Conservation (phyloP, 2,797 vertebrate species). For the Sebastes cheni region DNA sequence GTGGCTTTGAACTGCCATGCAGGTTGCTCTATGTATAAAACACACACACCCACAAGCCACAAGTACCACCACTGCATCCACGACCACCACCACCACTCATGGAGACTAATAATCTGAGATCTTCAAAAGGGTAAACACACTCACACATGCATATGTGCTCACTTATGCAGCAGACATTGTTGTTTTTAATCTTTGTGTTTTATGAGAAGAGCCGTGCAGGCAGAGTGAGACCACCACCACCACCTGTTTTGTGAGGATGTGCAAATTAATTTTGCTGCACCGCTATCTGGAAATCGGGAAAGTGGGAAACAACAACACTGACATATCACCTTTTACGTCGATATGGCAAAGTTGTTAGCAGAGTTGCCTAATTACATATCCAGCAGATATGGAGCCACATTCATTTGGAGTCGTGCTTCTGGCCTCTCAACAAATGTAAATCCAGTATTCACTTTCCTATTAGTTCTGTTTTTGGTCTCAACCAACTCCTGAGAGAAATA, state of each 20-base stretch:
- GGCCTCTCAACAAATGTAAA: background rate
- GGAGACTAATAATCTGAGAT: constrained; percentile 47
- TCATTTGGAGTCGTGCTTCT: background rate
- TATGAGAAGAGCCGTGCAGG: background rate
- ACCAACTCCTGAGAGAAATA: background rate
- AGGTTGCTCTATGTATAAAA: constrained; percentile 64
- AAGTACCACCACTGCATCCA: constrained; percentile 56
- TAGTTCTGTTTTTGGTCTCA: background rate
- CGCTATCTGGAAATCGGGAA: background rate
- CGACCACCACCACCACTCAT: constrained; percentile 40
- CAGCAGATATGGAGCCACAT: background rate
- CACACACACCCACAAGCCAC: constrained; percentile 43
- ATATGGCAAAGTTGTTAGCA: background rate
- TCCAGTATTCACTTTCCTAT: background rate
- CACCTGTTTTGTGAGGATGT: background rate
- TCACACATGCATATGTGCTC: constrained; percentile 7
- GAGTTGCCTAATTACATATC: background rate
- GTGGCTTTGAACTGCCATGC: constrained; percentile 80
- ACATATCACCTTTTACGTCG: background rate
- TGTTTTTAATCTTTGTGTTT: constrained; percentile 46
- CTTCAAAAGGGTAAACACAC: constrained; percentile 50
- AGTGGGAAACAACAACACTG: background rate
- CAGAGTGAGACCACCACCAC: background rate
- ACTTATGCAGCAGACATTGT: background rate
- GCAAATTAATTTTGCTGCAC: background rate